phyloP scores from a whole-genome alignment of 2,888 invertebrate species.

The Glyphotaelius pellucidus region DNA sequence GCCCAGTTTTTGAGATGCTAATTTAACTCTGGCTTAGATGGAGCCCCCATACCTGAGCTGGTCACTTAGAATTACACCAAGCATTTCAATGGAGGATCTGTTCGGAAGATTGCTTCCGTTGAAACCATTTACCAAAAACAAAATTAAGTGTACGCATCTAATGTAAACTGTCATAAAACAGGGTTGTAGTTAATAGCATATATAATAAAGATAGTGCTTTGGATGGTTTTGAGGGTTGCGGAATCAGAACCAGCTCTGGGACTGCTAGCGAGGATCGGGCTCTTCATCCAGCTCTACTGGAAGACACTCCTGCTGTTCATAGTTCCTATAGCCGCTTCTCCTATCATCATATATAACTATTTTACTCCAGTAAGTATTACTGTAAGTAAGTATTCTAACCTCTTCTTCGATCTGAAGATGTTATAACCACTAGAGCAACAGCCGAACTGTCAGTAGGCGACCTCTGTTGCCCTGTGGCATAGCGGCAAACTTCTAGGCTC shows the following conservation, averaged over 20 bases:
- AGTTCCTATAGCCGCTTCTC: slow-evolving; percentile 12
- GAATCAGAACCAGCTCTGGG: background rate
- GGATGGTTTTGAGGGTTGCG: background rate
- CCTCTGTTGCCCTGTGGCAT: too few species aligned
- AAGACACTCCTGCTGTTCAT: slow-evolving; percentile 41
- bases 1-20: too few species aligned
- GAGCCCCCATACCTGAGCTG: too few species aligned
- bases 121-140: too few species aligned
- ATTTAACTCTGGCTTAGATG: too few species aligned
- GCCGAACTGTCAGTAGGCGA: too few species aligned
- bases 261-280: background rate
- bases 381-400: slow-evolving; percentile 24
- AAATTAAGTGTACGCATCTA: too few species aligned
- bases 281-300: slow-evolving; percentile 52
- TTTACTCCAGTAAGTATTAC: slow-evolving; percentile 38
- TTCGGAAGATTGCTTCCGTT: too few species aligned
- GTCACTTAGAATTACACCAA: too few species aligned
- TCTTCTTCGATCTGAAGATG: background rate
- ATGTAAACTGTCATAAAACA: background rate
- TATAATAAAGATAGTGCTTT: background rate
- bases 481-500: too few species aligned
- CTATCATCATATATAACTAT: slow-evolving; percentile 30
- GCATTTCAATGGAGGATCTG: too few species aligned
- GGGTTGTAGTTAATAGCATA: background rate
- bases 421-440: too few species aligned